These are phyloP conservation scores for Thripadectes ignobilis DNA, from an alignment of 2,797 vertebrate species.

Conservation along the genomic window DNA sequence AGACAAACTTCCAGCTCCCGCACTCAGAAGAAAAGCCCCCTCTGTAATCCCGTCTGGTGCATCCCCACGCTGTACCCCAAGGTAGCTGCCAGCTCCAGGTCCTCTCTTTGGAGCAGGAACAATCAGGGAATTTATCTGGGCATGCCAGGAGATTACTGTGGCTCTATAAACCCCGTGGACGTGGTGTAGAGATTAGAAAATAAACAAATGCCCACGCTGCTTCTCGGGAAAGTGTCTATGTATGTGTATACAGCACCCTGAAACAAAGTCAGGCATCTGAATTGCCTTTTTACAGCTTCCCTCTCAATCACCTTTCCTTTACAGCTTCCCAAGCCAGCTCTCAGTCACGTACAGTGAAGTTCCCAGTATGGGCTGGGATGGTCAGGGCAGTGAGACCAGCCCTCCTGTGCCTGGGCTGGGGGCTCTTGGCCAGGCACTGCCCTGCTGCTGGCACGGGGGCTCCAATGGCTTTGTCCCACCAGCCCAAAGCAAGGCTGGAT, in stretches of 20 bases:
- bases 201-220: neutral
- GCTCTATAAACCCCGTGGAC: neutral
- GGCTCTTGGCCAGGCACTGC: neutral
- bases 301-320: neutral
- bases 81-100: conserved; percentile 21
- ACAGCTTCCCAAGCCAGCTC: neutral
- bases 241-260: rapidly evolving
- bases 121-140: conserved; percentile 46
- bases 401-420: neutral
- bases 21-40: conserved; percentile 59
- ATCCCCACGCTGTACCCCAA: conserved; percentile 29
- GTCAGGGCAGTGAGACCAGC: rapidly evolving
- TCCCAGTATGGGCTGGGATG: neutral
- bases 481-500: neutral
- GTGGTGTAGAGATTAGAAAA: neutral
- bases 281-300: neutral
- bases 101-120: conserved; percentile 31
- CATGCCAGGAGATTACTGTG: neutral
- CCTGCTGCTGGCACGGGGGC: neutral
- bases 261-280: neutral
- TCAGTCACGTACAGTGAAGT: rapidly evolving
- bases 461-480: neutral
- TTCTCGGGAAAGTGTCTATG: neutral
- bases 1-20: conserved; percentile 57
- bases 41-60: conserved; percentile 71